These are phyloP conservation scores for Eupithecia centaureata DNA, from an alignment of 2,888 invertebrate species.

Conservation along the genomic window DNA sequence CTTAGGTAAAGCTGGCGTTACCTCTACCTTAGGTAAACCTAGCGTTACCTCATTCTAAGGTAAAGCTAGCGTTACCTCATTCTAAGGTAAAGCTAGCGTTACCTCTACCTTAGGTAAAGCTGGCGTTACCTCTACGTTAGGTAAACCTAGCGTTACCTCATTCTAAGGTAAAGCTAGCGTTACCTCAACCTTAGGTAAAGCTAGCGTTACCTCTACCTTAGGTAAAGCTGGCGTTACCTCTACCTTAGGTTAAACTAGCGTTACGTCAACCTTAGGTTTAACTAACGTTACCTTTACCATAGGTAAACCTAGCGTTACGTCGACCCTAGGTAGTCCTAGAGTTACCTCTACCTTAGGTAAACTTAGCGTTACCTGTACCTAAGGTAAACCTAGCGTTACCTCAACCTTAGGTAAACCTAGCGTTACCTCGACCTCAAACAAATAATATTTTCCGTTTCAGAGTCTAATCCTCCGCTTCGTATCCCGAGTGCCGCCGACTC, in stretches of 20 bases:
- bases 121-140: neutral
- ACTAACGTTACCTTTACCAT: too few species aligned
- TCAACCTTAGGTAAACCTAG: constrained; percentile 72
- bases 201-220: neutral
- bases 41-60: neutral
- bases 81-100: neutral
- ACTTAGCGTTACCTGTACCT: neutral
- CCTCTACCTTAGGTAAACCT: neutral
- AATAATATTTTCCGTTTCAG: constrained; percentile 62
- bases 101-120: too few species aligned
- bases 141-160: neutral
- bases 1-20: too few species aligned
- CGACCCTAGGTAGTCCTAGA: too few species aligned
- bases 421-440: too few species aligned
- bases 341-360: too few species aligned
- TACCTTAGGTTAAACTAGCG: neutral
- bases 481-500: constrained; percentile 80
- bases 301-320: neutral
- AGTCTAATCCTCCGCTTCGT: constrained; percentile 87
- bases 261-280: neutral
- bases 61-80: neutral
- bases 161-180: neutral
- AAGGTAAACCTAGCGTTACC: too few species aligned
- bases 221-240: neutral
- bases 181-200: neutral